Percentiles rank a stretch among this genome's conserved stretches.
These are phyloP conservation scores for Brachirus orientalis DNA, from an alignment of 2,113 vertebrate genomes.

Conservation along the genomic window DNA sequence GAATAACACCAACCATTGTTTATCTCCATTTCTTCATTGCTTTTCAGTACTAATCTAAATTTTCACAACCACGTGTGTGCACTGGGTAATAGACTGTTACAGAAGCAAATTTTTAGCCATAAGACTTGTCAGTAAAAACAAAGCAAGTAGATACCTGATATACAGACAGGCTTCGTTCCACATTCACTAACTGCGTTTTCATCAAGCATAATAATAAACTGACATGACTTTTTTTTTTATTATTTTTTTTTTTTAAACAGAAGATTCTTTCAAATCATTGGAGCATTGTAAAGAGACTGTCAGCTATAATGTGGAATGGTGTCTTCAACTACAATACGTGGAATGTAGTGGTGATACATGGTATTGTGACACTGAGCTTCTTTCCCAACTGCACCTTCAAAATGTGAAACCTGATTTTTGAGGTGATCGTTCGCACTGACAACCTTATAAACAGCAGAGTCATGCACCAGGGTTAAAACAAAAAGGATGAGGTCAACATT, in stretches of 20 bases:
- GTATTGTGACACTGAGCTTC: slow-evolving; percentile 83
- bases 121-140: slow-evolving; percentile 98
- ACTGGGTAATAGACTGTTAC: slow-evolving; percentile 97
- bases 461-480: slow-evolving; percentile 41
- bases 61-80: slow-evolving; percentile 97
- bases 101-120: slow-evolving; percentile 96
- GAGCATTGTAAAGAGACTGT: slow-evolving; percentile 77
- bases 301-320: slow-evolving; percentile 79
- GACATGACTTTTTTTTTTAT: slow-evolving; percentile 72
- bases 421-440: slow-evolving; percentile 40
- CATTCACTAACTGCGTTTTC: slow-evolving; percentile 95
- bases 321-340: slow-evolving; percentile 79
- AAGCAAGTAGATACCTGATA: slow-evolving; percentile 96
- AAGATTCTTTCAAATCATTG: slow-evolving; percentile 73
- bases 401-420: slow-evolving; percentile 46
- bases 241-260: slow-evolving; percentile 39
- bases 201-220: slow-evolving; percentile 94
- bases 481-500: slow-evolving; percentile 19
- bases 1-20: slow-evolving; percentile 92
- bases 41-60: slow-evolving; percentile 94
- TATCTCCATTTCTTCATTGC: slow-evolving; percentile 87
- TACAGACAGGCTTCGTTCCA: slow-evolving; percentile 97
- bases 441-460: slow-evolving; percentile 33
- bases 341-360: slow-evolving; percentile 80
- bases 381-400: slow-evolving; percentile 59